Conservation (phyloP, 2,113 vertebrate species). For the Limnothrissa miodon region DNA sequence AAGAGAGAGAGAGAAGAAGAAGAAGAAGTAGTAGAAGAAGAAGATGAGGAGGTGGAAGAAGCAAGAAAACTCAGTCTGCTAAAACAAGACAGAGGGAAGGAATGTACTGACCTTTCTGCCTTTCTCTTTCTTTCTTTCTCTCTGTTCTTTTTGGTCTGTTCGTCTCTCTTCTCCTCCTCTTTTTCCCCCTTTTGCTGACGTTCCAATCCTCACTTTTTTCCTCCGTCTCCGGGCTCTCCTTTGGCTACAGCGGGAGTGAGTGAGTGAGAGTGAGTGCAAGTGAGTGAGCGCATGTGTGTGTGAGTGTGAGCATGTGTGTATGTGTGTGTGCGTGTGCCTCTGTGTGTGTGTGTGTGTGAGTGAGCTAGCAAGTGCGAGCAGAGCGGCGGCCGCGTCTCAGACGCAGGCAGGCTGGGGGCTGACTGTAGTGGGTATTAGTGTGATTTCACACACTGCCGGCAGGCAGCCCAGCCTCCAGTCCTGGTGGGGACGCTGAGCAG, state of each 20-base stretch:
- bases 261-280: constrained; percentile 1
- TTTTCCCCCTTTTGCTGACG: constrained; percentile 54
- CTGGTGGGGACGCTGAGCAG: constrained; percentile 75
- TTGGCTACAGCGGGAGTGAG: constrained; percentile 63
- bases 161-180: constrained; percentile 45
- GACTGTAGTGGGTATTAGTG: constrained; percentile 71
- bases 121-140: constrained; percentile 64
- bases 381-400: not conserved
- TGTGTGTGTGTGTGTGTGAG: constrained; percentile 25
- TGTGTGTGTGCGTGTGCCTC: not conserved
- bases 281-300: not conserved
- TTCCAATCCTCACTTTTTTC: constrained; percentile 71
- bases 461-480: constrained; percentile 74
- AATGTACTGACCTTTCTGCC: constrained; percentile 76
- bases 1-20: constrained; percentile 10
- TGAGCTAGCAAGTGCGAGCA: constrained; percentile 28
- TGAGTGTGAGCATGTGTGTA: not conserved
- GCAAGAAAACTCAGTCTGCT: constrained; percentile 18
- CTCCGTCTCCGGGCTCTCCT: constrained; percentile 56
- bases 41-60: not conserved
- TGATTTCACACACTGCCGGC: constrained; percentile 74
- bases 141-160: constrained; percentile 57
- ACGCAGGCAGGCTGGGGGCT: constrained; percentile 57
- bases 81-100: constrained; percentile 46
- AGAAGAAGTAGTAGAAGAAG: not conserved